Conservation (phyloP, 2,888 invertebrate genomes). For the Horisme vitalbata region DNA sequence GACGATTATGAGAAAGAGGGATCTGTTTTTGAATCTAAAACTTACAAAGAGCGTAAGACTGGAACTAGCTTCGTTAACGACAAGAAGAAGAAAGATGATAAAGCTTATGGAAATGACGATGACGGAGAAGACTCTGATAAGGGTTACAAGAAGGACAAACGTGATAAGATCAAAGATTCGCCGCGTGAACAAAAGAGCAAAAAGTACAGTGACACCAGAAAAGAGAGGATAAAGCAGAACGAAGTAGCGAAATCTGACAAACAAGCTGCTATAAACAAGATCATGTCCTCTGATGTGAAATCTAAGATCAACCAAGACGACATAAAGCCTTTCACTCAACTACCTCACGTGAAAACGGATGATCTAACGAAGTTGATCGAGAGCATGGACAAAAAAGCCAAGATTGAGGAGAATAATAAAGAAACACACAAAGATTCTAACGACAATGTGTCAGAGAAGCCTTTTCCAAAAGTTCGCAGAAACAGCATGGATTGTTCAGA, state of each 20-base stretch:
- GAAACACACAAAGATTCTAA: slow-evolving; percentile 59
- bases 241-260: slow-evolving; percentile 68
- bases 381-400: slow-evolving; percentile 69
- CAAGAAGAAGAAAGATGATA: slow-evolving; percentile 77
- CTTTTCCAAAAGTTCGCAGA: slow-evolving; percentile 54
- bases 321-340: slow-evolving; percentile 77
- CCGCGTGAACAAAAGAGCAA: slow-evolving; percentile 74
- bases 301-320: slow-evolving; percentile 66
- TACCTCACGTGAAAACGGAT: slow-evolving; percentile 77
- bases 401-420: slow-evolving; percentile 55
- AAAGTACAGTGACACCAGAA: slow-evolving; percentile 77
- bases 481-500: slow-evolving; percentile 71
- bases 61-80: slow-evolving; percentile 60
- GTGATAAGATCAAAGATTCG: slow-evolving; percentile 71
- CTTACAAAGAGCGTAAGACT: slow-evolving; percentile 68
- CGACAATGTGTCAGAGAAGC: slow-evolving; percentile 57
- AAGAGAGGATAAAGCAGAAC: slow-evolving; percentile 63
- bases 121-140: slow-evolving; percentile 69
- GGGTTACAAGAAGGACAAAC: slow-evolving; percentile 62
- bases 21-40: slow-evolving; percentile 69
- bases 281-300: slow-evolving; percentile 63
- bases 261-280: slow-evolving; percentile 63
- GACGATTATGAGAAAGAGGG: slow-evolving; percentile 68
- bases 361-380: slow-evolving; percentile 74
- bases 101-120: slow-evolving; percentile 64